Conservation (phyloP, 2,113 vertebrate genomes). For the Sakesphorus luctuosus region DNA sequence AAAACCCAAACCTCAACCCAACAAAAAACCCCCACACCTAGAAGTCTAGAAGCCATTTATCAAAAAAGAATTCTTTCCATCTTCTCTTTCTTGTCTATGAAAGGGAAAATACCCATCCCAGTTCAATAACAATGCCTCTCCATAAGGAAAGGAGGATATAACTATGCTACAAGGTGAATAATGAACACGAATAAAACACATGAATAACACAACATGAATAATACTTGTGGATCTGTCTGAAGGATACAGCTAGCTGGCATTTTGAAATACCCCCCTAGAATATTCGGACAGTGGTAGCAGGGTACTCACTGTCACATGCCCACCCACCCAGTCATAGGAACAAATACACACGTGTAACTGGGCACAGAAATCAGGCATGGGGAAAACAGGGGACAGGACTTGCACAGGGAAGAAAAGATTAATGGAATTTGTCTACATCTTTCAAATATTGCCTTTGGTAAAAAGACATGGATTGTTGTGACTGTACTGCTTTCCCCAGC, state of each 20-base stretch:
- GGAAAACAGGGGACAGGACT: background rate
- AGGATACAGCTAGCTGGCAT: background rate
- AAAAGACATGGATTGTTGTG: background rate
- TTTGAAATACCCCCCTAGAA: background rate
- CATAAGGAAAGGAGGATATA: background rate
- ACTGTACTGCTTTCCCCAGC: background rate
- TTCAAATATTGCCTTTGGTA: background rate
- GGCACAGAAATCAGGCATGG: background rate
- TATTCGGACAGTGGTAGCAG: background rate
- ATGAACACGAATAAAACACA: no score
- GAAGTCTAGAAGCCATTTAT: background rate
- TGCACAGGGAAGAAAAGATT: background rate
- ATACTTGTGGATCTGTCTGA: background rate
- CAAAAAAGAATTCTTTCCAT: background rate
- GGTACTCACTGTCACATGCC: background rate
- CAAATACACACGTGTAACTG: rapidly evolving
- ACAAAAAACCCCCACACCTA: rapidly evolving
- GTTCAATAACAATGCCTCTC: background rate
- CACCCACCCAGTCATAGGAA: background rate
- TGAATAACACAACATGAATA: background rate
- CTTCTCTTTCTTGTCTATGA: background rate
- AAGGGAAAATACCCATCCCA: background rate
- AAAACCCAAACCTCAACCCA: background rate
- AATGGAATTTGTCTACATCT: background rate
- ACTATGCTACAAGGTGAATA: background rate